A percentile compares a stretch with the other conserved stretches of the same genome.
Evolutionary conservation across 2,113 vertebrate species (phyloP).

Genomic region (Rhagologus leucostigma): DNA sequence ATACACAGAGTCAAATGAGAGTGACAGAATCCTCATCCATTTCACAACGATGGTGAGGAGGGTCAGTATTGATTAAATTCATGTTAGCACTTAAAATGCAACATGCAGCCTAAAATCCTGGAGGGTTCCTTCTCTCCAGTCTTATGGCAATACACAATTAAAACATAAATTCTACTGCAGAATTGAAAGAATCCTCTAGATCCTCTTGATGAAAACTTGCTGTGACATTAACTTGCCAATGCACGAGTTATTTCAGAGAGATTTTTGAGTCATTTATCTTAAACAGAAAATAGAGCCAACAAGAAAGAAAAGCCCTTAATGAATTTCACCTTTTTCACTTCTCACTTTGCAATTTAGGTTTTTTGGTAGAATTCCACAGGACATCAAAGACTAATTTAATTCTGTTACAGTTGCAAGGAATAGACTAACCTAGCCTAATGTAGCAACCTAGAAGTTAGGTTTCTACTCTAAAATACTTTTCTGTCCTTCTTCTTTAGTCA

Average conservation of each 20-base stretch:
- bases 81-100: not conserved
- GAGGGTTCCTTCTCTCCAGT: not conserved
- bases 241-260: slow-evolving; percentile 17
- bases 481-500: not conserved
- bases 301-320: slow-evolving; percentile 39
- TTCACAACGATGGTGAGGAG: not conserved
- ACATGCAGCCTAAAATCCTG: not conserved
- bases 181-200: slow-evolving; percentile 8
- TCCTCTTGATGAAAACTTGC: slow-evolving; percentile 1
- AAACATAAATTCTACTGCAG: not conserved
- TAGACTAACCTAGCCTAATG: not conserved
- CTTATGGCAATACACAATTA: not conserved
- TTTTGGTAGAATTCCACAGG: slow-evolving; percentile 31
- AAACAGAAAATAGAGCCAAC: slow-evolving; percentile 15
- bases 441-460: not conserved
- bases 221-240: slow-evolving; percentile 1
- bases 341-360: slow-evolving; percentile 9
- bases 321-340: slow-evolving; percentile 29
- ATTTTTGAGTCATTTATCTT: not conserved
- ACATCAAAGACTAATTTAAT: not conserved
- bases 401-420: slow-evolving; percentile 22
- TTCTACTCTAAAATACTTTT: not conserved
- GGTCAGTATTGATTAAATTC: not conserved
- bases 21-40: not conserved
- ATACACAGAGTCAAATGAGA: not conserved